These are phyloP conservation scores for Xiphophorus couchianus DNA, from an alignment of 2,113 vertebrate species.

Conservation along the genomic window DNA sequence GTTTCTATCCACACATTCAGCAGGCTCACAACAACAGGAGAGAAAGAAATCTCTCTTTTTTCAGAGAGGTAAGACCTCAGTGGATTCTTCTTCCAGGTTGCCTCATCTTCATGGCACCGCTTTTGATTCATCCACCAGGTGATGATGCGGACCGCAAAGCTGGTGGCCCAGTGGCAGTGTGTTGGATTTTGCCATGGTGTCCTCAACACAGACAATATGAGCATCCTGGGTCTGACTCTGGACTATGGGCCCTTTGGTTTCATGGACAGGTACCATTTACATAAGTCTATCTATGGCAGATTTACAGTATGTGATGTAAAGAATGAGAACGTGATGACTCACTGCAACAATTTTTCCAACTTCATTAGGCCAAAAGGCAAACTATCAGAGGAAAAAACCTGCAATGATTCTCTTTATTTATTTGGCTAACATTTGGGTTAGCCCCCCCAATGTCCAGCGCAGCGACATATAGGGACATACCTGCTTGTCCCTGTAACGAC, in stretches of 20 bases:
- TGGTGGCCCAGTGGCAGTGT: slow-evolving; percentile 94
- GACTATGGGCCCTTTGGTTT: slow-evolving; percentile 95
- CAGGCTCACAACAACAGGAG: slow-evolving; percentile 70
- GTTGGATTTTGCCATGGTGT: slow-evolving; percentile 94
- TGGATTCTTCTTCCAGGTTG: not conserved
- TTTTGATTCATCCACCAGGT: slow-evolving; percentile 74
- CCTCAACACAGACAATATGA: slow-evolving; percentile 97
- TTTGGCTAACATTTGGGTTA: too few relatives aligned
- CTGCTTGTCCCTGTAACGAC: too few relatives aligned
- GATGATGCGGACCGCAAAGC: slow-evolving; percentile 80
- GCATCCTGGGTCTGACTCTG: slow-evolving; percentile 90
- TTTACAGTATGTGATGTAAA: not conserved
- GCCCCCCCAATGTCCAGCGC: too few relatives aligned
- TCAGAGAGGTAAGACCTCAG: slow-evolving; percentile 83
- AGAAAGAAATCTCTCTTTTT: slow-evolving; percentile 87
- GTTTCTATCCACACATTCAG: slow-evolving; percentile 89
- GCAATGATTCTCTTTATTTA: too few relatives aligned
- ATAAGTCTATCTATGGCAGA: not conserved
- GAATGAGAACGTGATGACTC: not conserved
- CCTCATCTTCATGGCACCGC: not conserved
- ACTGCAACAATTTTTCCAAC: not conserved
- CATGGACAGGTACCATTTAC: slow-evolving; percentile 89
- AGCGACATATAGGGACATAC: too few relatives aligned
- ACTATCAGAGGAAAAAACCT: not conserved
- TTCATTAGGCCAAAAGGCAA: not conserved